These are phyloP conservation scores for Strigops habroptila DNA, from an alignment of 2,113 vertebrate species.

Conservation along the genomic window DNA sequence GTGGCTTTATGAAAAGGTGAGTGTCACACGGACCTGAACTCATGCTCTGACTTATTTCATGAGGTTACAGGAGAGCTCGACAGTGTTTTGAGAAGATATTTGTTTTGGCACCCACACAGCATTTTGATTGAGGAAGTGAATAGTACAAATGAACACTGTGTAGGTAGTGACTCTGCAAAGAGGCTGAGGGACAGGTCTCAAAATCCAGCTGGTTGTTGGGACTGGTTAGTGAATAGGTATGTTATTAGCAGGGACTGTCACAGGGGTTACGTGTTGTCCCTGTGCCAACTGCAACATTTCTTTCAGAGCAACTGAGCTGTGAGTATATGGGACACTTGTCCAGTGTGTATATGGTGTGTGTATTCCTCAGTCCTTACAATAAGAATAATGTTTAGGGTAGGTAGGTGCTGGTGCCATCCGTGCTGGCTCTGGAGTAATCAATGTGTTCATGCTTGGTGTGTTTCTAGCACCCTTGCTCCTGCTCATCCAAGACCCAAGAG, in stretches of 20 bases:
- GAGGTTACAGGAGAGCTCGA: background rate
- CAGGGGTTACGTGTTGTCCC: background rate
- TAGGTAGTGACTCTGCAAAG: background rate
- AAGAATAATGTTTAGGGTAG: background rate
- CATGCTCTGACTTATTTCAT: background rate
- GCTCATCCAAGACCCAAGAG: background rate
- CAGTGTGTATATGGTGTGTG: background rate
- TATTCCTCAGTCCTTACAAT: background rate
- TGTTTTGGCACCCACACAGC: background rate
- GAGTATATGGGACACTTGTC: background rate
- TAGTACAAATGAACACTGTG: background rate
- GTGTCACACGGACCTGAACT: background rate
- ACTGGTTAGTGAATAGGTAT: background rate
- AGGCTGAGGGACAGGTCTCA: background rate
- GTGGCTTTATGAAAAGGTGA: background rate
- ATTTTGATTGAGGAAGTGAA: background rate
- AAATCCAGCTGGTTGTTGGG: background rate
- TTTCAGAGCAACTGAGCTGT: background rate
- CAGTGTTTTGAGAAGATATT: background rate
- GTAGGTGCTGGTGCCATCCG: background rate
- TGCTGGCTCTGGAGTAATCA: background rate
- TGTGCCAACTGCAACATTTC: background rate
- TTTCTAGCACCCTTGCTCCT: background rate
- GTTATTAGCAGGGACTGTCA: background rate
- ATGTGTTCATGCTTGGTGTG: background rate